Conservation (phyloP, 2,888 invertebrate species). For the Bugula neritina region DNA sequence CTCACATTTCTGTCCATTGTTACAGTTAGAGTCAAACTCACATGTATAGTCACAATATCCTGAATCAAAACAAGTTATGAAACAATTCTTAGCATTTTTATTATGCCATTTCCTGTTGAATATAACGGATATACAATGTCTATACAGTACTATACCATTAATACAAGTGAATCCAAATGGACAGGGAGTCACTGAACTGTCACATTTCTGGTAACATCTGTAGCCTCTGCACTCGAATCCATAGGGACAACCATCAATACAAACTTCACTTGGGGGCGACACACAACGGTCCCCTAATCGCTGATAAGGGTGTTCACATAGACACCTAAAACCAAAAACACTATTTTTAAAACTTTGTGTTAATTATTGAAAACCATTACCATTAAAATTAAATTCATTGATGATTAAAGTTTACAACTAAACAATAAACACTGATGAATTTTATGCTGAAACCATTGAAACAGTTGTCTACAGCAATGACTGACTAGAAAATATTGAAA, state of each 20-base stretch:
- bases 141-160: no score
- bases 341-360: not conserved
- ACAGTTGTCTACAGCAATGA: no score
- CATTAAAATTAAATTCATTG: no score
- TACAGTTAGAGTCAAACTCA: not conserved
- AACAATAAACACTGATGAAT: no score
- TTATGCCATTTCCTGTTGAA: no score
- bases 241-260: not conserved
- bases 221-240: slow-evolving; percentile 6
- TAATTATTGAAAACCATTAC: no score
- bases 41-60: slow-evolving; percentile 10
- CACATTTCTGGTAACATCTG: slow-evolving; percentile 5
- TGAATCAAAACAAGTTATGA: no score
- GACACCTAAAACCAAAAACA: not conserved
- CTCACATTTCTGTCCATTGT: slow-evolving; percentile 1
- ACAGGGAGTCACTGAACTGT: not conserved
- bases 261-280: not conserved
- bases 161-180: not conserved
- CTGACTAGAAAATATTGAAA: no score
- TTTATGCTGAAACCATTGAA: no score
- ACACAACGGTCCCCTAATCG: not conserved
- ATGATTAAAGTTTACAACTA: no score
- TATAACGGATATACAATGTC: no score
- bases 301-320: not conserved
- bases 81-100: no score